Percentiles rank a stretch among this genome's conserved stretches.
phyloP scores from a whole-genome alignment of 1,140 invertebrate species.

The Marisa cornuarietis region DNA sequence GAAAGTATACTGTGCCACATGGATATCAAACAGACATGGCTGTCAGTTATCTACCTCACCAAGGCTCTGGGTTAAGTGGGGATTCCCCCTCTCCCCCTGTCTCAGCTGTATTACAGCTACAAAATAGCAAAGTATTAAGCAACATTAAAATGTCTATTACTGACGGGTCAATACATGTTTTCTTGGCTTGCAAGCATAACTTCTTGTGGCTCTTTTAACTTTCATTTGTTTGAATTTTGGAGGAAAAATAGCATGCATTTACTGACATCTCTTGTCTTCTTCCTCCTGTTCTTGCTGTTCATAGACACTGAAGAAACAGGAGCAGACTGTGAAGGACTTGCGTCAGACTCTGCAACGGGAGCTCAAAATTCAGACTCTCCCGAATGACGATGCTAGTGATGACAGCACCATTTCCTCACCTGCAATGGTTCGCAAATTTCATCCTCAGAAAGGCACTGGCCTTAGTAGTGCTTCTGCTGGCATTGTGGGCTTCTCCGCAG shows the following conservation, averaged over 20 bases:
- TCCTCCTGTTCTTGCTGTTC: constrained; percentile 37
- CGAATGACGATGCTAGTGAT: constrained; percentile 57
- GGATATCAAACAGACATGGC: no score
- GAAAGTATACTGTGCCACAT: no score
- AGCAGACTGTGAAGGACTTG: constrained; percentile 86
- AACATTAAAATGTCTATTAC: no score
- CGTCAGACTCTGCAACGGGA: constrained; percentile 91
- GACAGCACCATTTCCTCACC: constrained; percentile 16
- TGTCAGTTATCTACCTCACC: no score
- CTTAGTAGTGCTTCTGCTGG: not conserved
- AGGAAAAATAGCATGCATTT: not conserved
- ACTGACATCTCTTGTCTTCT: constrained; percentile 15
- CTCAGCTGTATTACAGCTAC: no score
- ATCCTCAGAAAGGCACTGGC: not conserved
- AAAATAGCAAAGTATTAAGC: no score
- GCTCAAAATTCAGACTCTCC: constrained; percentile 71
- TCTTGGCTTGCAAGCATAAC: not conserved
- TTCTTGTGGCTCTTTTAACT: not conserved
- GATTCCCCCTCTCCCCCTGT: no score
- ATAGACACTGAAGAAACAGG: constrained; percentile 86
- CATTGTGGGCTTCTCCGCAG: not conserved
- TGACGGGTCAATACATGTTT: no score
- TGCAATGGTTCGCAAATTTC: constrained; percentile 11
- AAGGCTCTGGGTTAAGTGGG: no score
- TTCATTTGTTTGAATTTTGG: not conserved